Conservation (phyloP, 1,140 invertebrate species). For the Neocloeon triangulifer region DNA sequence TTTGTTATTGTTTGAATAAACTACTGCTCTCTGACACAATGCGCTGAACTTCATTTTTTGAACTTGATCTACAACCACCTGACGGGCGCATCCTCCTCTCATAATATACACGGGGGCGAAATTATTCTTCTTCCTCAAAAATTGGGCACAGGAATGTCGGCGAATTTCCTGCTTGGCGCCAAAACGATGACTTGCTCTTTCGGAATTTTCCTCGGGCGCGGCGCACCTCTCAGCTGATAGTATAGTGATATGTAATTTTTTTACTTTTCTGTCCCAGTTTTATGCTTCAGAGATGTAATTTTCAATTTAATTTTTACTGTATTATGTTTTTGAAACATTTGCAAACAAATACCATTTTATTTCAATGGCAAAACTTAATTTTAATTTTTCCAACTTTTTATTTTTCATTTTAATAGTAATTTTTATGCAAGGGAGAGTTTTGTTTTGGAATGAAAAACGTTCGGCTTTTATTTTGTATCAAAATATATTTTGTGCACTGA, state of each 20-base stretch:
- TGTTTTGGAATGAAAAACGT: not conserved
- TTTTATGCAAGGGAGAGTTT: not conserved
- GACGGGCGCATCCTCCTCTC: not conserved
- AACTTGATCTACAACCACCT: too few species aligned
- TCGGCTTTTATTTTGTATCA: slow-evolving; percentile 1
- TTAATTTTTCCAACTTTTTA: not conserved
- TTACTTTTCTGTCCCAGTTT: not conserved
- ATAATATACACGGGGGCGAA: not conserved
- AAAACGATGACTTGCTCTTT: not conserved
- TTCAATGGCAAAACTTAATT: not conserved
- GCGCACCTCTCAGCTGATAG: not conserved
- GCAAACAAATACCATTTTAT: not conserved
- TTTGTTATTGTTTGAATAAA: too few species aligned
- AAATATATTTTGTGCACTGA: slow-evolving; percentile 4
- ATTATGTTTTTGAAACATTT: not conserved
- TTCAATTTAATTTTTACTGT: not conserved
- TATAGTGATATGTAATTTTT: not conserved
- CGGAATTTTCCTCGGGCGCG: not conserved
- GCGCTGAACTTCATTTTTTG: too few species aligned
- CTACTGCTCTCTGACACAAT: too few species aligned
- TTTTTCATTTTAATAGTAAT: not conserved
- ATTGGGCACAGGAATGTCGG: not conserved
- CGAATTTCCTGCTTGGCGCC: not conserved
- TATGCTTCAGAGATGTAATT: not conserved
- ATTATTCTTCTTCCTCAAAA: slow-evolving; percentile 1